Evolutionary conservation across 2,113 vertebrate genomes (phyloP).

Genomic region (Oceanodroma tethys): DNA sequence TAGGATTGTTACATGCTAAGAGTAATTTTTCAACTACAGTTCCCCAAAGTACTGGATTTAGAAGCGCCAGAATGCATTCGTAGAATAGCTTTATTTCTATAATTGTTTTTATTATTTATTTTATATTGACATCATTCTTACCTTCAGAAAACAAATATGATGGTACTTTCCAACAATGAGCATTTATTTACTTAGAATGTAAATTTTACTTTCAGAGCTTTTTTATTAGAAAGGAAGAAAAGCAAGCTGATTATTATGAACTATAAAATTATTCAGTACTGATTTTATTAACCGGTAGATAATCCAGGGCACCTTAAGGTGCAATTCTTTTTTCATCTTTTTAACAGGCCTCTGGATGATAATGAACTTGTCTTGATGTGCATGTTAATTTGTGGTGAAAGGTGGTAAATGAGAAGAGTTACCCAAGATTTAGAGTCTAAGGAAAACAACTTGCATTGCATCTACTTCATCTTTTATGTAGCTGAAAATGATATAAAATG

Average conservation of each 20-base stretch:
- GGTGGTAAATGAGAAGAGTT: constrained; percentile 24
- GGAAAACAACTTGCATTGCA: constrained; percentile 22
- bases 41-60: background rate
- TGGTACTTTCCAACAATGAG: background rate
- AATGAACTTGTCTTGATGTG: constrained; percentile 50
- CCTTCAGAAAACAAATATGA: background rate
- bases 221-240: background rate
- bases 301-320: background rate
- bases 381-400: constrained; percentile 47
- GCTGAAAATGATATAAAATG: constrained; percentile 48
- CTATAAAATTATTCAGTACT: background rate
- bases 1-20: background rate
- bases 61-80: background rate
- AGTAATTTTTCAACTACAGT: background rate
- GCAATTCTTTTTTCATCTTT: background rate
- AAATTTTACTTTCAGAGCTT: background rate
- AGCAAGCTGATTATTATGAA: background rate
- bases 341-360: constrained; percentile 3
- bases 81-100: background rate
- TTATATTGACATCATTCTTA: background rate
- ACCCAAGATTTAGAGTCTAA: background rate
- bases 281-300: background rate
- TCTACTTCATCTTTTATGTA: constrained; percentile 36
- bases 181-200: background rate
- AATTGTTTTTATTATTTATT: background rate